These are phyloP conservation scores for Philhelius pedissequus DNA, from an alignment of 2,888 invertebrate genomes.

Conservation along the genomic window DNA sequence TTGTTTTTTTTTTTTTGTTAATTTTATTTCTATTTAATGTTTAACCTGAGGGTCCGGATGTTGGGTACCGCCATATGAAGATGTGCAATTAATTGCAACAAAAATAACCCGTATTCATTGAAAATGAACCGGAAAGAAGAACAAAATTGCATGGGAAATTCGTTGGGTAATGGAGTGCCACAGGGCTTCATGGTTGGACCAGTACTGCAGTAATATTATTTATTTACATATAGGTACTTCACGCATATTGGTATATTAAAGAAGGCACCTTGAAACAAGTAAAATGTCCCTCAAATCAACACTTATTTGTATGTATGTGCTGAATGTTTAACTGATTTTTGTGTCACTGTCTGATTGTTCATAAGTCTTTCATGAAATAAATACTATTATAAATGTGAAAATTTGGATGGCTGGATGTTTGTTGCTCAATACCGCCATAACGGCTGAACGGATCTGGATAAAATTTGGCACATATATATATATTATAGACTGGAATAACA, in stretches of 20 bases:
- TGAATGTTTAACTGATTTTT: neutral
- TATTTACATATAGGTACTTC: neutral
- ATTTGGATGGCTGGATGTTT: no score
- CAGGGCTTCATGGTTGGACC: slow-evolving; percentile 24
- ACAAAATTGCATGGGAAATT: slow-evolving; percentile 23
- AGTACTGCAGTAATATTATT: neutral
- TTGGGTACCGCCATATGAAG: slow-evolving; percentile 44
- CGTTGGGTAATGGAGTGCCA: slow-evolving; percentile 26
- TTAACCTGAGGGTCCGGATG: slow-evolving; percentile 55
- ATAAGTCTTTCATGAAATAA: no score
- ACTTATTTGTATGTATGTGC: no score
- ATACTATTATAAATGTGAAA: no score
- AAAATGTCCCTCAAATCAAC: no score
- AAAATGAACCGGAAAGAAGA: slow-evolving; percentile 32
- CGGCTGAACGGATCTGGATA: no score
- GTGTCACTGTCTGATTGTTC: no score
- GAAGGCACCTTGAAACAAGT: neutral
- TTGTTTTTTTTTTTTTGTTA: slow-evolving; percentile 28
- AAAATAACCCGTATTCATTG: slow-evolving; percentile 17
- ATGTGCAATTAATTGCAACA: slow-evolving; percentile 56
- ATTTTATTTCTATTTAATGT: slow-evolving; percentile 63
- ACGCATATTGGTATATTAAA: neutral
- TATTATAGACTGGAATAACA: no score
- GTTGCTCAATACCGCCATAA: no score
- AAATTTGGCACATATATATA: no score